Evolutionary conservation across 2,888 invertebrate genomes (phyloP), one percentile per base, ranked within the genome.

Genomic region (Microdon myrmicae): DNA sequence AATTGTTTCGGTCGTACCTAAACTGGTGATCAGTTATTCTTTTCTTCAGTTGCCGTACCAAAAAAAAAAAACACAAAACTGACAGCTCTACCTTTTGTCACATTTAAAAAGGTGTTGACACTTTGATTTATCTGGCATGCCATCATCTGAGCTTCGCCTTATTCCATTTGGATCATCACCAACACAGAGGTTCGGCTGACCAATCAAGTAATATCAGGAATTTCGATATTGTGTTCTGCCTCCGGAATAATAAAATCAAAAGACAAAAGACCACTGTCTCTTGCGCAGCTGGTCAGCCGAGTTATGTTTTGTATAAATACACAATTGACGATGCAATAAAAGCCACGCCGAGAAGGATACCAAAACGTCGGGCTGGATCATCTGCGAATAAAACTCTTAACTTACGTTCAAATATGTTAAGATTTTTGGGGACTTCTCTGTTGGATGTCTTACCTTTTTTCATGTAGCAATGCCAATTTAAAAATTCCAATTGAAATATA

Each of bases 401-500:
- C 68, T 59, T 68, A 67, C 64, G 64, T 59, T 60, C 59, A 55
- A 54, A 64, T 53, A 60, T 49, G 59, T 28, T 59, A 38, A 59
- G 56, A 60, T 66, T 67, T 64, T 64, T 37, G 28, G 67, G 38
- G 44, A 64, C 47, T 58, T 41, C 56, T 61, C 51, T 53, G 43
- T 45, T 35, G 47, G 58, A 20, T 29, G 31, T 51, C 17, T 49
- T n/a, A n/a, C 13, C 8, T 7, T 20, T 12, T 37, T 32, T 53
- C 39, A 39, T 72, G 35, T 32, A 12, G n/a, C 6, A 32, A 75
- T 72, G 73, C 77, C 78, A 77, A 77, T 78, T 77, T 77, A 77
- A 77, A 77, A 77, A 77, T 78, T 77, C 78, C 78, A 75, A 77
- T 75, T 77, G 77, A 77, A 77, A 78, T 77, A 77, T 77, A 77